Evolutionary conservation across 2,888 invertebrate species (phyloP).

Genomic region (Nysson spinosus): DNA sequence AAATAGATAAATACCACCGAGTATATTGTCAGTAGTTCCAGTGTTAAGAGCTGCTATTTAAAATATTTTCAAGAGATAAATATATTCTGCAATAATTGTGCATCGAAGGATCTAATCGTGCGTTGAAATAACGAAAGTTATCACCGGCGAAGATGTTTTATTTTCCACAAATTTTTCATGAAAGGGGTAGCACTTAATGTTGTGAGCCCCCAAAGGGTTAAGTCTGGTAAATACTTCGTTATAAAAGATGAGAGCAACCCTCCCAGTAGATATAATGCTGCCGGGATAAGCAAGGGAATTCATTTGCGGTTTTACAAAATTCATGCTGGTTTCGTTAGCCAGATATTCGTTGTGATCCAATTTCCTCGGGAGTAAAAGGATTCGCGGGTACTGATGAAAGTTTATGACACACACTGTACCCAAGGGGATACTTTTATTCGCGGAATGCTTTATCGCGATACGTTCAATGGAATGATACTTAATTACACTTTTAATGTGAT

Average conservation of each 20-base stretch:
- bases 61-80: too few relatives aligned
- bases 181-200: constrained; percentile 19
- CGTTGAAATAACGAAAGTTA: constrained; percentile 11
- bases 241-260: constrained; percentile 1
- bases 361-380: constrained; percentile 26
- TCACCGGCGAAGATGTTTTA: background rate
- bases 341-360: constrained; percentile 28
- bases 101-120: background rate
- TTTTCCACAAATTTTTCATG: constrained; percentile 7
- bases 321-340: constrained; percentile 17
- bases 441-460: background rate
- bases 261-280: constrained; percentile 2
- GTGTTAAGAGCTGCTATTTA: too few relatives aligned
- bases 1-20: too few relatives aligned
- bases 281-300: constrained; percentile 27
- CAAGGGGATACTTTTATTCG: constrained; percentile 1
- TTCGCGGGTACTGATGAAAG: constrained; percentile 15
- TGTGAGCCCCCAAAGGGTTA: constrained; percentile 19
- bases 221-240: constrained; percentile 34
- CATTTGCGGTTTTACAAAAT: constrained; percentile 41
- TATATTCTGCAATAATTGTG: too few relatives aligned
- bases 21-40: too few relatives aligned
- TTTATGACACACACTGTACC: constrained; percentile 20
- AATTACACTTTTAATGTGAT: constrained; percentile 25
- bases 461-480: background rate